These are phyloP conservation scores for Rhinichthys klamathensis DNA, from an alignment of 2,113 vertebrate genomes.

Conservation along the genomic window DNA sequence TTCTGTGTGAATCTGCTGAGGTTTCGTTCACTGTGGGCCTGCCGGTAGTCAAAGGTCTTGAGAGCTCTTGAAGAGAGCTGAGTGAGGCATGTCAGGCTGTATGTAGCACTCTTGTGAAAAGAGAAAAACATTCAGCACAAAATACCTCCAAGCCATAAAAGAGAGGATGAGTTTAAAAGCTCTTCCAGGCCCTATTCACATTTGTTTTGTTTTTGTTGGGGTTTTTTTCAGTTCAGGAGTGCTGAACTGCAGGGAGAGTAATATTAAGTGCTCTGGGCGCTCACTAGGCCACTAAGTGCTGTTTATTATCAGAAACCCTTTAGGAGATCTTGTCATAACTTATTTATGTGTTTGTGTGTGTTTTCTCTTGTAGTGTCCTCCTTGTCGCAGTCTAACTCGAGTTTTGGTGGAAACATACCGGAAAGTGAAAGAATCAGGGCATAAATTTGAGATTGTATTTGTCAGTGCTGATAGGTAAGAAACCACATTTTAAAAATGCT, in stretches of 20 bases:
- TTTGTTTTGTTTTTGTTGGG: neutral
- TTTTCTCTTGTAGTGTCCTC: slow-evolving; percentile 83
- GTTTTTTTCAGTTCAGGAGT: neutral
- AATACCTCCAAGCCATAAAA: slow-evolving; percentile 26
- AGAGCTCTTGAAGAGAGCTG: slow-evolving; percentile 14
- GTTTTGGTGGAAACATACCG: slow-evolving; percentile 94
- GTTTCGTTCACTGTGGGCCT: neutral
- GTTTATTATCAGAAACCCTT: slow-evolving; percentile 39
- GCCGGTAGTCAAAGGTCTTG: neutral
- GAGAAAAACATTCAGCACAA: slow-evolving; percentile 44
- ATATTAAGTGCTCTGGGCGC: slow-evolving; percentile 46
- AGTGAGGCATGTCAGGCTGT: slow-evolving; percentile 17
- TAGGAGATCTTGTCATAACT: slow-evolving; percentile 10
- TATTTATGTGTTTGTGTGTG: slow-evolving; percentile 22
- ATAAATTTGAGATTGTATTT: slow-evolving; percentile 97
- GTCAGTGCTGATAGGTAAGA: slow-evolving; percentile 95
- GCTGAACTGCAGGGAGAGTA: slow-evolving; percentile 17
- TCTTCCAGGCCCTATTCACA: slow-evolving; percentile 19
- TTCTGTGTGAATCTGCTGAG: neutral
- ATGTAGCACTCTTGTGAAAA: slow-evolving; percentile 41
- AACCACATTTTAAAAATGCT: too few species aligned
- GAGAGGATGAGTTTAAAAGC: slow-evolving; percentile 50
- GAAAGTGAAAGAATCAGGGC: slow-evolving; percentile 90
- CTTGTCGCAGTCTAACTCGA: slow-evolving; percentile 92
- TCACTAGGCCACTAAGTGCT: slow-evolving; percentile 27